A percentile compares a stretch with the other conserved stretches of the same genome.
phyloP scores from a whole-genome alignment of 2,797 vertebrate species.

The Chanos chanos region DNA sequence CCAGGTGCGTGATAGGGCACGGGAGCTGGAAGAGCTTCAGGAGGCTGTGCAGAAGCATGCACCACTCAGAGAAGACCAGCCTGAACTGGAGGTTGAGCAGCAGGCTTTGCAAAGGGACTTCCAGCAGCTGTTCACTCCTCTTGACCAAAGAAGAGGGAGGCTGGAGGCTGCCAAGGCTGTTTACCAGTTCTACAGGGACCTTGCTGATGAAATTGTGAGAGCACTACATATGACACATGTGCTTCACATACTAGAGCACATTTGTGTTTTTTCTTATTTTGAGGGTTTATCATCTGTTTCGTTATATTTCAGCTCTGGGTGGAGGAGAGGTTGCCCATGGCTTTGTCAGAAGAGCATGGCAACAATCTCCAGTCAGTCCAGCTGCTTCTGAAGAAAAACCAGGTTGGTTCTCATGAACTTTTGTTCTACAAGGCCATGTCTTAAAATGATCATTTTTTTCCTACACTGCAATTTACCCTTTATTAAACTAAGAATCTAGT shows the following conservation, averaged over 20 bases:
- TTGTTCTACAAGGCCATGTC: too few relatives aligned
- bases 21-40: constrained; percentile 85
- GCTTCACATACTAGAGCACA: neutral
- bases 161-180: constrained; percentile 80
- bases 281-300: neutral
- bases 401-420: constrained; percentile 78
- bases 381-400: constrained; percentile 89
- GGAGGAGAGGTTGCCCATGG: constrained; percentile 86
- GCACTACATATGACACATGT: neutral
- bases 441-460: too few relatives aligned
- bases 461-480: too few relatives aligned
- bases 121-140: constrained; percentile 79
- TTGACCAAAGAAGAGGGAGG: constrained; percentile 79
- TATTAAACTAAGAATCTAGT: too few relatives aligned
- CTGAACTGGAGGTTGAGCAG: constrained; percentile 70
- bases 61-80: constrained; percentile 60
- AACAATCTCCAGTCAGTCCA: constrained; percentile 88
- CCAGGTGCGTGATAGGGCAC: constrained; percentile 80
- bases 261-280: neutral
- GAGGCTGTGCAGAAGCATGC: constrained; percentile 68
- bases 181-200: constrained; percentile 87
- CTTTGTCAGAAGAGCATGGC: constrained; percentile 81
- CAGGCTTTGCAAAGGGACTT: constrained; percentile 78
- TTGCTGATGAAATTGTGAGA: constrained; percentile 89
- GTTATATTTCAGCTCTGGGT: constrained; percentile 83